Percentiles rank a stretch among this genome's conserved stretches.
Evolutionary conservation across 2,888 invertebrate species (phyloP).

Genomic region (Biston betularia): DNA sequence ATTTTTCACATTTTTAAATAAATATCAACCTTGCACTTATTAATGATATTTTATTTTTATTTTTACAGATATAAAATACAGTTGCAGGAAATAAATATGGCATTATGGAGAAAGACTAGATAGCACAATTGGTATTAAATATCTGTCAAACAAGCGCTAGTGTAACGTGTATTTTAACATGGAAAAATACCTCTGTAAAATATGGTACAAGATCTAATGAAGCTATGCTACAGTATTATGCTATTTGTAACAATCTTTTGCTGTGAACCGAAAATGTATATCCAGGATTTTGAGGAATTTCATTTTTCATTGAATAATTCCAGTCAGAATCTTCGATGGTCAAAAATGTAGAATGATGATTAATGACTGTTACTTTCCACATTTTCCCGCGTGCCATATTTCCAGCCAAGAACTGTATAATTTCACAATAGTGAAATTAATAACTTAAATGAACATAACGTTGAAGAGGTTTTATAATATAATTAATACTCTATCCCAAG

Average conservation of each 20-base stretch:
- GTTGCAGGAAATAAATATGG: slow-evolving; percentile 19
- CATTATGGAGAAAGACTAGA: slow-evolving; percentile 16
- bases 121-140: neutral
- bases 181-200: neutral
- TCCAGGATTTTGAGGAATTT: too few relatives aligned
- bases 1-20: neutral
- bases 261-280: too few relatives aligned
- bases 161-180: neutral
- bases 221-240: too few relatives aligned
- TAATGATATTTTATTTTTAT: neutral
- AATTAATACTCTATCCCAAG: slow-evolving; percentile 38
- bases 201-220: too few relatives aligned
- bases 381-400: slow-evolving; percentile 15
- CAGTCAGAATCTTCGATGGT: too few relatives aligned
- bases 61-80: neutral
- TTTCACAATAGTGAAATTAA: slow-evolving; percentile 24
- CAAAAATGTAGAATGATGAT: too few relatives aligned
- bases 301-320: too few relatives aligned
- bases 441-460: slow-evolving; percentile 9
- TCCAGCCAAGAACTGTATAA: slow-evolving; percentile 10
- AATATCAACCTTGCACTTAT: slow-evolving; percentile 10
- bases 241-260: too few relatives aligned
- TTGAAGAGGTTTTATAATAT: slow-evolving; percentile 16
- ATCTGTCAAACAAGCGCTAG: neutral
- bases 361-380: neutral